phyloP scores from a whole-genome alignment of 2,888 invertebrate species.

The Hydropsyche betteni region DNA sequence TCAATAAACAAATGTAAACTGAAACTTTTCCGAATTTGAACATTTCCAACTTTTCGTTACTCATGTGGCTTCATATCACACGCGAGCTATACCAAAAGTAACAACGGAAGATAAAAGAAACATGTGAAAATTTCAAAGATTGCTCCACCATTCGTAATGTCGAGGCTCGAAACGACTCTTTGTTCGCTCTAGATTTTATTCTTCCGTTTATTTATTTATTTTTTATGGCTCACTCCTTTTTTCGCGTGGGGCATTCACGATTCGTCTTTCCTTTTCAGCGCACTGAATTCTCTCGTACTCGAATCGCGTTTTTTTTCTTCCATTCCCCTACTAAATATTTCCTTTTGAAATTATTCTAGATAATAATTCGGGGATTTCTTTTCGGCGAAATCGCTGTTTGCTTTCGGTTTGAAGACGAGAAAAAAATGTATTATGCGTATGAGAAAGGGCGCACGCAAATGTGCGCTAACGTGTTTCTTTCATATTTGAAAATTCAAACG shows the following conservation, averaged over 20 bases:
- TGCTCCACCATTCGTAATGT: not conserved
- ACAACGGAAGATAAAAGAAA: not conserved
- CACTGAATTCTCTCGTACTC: not conserved
- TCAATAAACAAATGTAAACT: too few species aligned
- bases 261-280: slow-evolving; percentile 15
- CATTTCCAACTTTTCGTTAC: too few species aligned
- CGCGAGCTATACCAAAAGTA: not conserved
- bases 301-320: not conserved
- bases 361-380: slow-evolving; percentile 8
- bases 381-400: not conserved
- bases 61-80: not conserved
- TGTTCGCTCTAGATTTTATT: slow-evolving; percentile 6
- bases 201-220: not conserved
- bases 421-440: too few species aligned
- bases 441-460: too few species aligned
- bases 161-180: slow-evolving; percentile 11
- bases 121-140: not conserved
- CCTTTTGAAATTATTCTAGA: slow-evolving; percentile 8
- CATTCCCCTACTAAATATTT: slow-evolving; percentile 12
- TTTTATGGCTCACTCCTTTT: slow-evolving; percentile 7
- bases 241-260: slow-evolving; percentile 4
- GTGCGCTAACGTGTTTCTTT: too few species aligned
- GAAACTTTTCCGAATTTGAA: too few species aligned
- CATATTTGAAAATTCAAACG: too few species aligned
- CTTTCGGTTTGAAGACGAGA: not conserved